Percentiles rank a stretch among this genome's conserved stretches.
These are phyloP conservation scores for Pinctada fucata DNA, from an alignment of 2,888 invertebrate species.

Conservation along the genomic window DNA sequence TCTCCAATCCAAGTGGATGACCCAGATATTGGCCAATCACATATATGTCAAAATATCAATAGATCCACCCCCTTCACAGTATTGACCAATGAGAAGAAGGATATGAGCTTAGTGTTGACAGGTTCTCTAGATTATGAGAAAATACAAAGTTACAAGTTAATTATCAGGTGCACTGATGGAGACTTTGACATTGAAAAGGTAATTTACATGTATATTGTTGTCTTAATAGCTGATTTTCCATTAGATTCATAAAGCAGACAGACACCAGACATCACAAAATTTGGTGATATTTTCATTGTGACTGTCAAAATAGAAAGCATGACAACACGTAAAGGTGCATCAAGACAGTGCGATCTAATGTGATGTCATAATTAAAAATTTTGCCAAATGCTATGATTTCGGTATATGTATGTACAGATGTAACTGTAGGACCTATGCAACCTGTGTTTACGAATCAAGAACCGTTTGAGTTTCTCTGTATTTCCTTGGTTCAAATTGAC, in stretches of 20 bases:
- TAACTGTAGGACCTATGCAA: no score
- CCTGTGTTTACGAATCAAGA: no score
- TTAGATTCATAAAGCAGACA: no score
- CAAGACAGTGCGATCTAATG: no score
- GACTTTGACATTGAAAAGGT: slow-evolving; percentile 56
- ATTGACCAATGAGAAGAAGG: slow-evolving; percentile 27
- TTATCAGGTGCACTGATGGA: slow-evolving; percentile 56
- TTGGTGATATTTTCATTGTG: no score
- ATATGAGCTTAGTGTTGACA: slow-evolving; percentile 43
- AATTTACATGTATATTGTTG: not conserved
- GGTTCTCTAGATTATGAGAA: slow-evolving; percentile 50
- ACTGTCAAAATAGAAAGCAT: not conserved
- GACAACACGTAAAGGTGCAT: not conserved
- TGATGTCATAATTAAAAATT: no score
- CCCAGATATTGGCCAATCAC: slow-evolving; percentile 51
- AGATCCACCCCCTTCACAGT: slow-evolving; percentile 42
- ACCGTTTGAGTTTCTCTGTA: no score
- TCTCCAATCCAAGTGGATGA: slow-evolving; percentile 51
- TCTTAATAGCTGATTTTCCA: no score
- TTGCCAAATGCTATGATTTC: no score
- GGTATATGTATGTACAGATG: no score
- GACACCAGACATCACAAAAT: no score
- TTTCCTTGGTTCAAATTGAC: no score
- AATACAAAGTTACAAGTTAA: slow-evolving; percentile 24
- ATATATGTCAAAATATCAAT: slow-evolving; percentile 47